Percentiles rank a stretch among this genome's conserved stretches.
Evolutionary conservation across 2,888 invertebrate species (phyloP).

Genomic region (Platerodrilus igneus): DNA sequence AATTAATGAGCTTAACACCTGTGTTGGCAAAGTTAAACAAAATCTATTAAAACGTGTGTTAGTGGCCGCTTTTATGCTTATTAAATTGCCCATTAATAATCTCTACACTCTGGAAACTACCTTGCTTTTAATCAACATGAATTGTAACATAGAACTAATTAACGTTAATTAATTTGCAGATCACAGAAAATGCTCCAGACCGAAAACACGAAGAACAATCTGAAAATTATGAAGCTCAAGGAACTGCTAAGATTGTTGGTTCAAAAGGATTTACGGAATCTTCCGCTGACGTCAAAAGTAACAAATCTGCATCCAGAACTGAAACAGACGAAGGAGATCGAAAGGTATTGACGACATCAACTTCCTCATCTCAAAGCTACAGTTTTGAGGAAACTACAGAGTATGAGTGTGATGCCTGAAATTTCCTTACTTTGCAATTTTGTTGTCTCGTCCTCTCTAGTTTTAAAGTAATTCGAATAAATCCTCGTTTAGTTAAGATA

Average conservation of each 20-base stretch:
- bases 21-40: slow-evolving; percentile 35
- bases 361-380: slow-evolving; percentile 44
- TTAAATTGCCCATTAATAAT: slow-evolving; percentile 12
- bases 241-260: slow-evolving; percentile 42
- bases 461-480: too few relatives aligned
- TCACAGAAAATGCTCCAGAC: slow-evolving; percentile 41
- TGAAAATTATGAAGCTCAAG: slow-evolving; percentile 43
- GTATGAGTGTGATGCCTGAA: slow-evolving; percentile 34
- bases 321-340: slow-evolving; percentile 39
- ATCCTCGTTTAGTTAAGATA: background rate
- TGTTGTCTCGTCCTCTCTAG: slow-evolving; percentile 3
- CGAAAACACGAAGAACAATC: slow-evolving; percentile 43
- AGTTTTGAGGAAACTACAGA: slow-evolving; percentile 46
- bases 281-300: slow-evolving; percentile 39
- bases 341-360: slow-evolving; percentile 41
- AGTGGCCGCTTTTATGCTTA: slow-evolving; percentile 25
- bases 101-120: too few relatives aligned
- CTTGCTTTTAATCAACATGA: slow-evolving; percentile 2
- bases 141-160: background rate
- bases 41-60: slow-evolving; percentile 39
- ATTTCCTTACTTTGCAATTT: slow-evolving; percentile 31
- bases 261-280: slow-evolving; percentile 38
- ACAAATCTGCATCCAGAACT: slow-evolving; percentile 37
- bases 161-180: slow-evolving; percentile 34
- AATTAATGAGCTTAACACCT: slow-evolving; percentile 32